Evolutionary conservation across 1,140 invertebrate genomes (phyloP).

Genomic region (Microplitis mediator): DNA sequence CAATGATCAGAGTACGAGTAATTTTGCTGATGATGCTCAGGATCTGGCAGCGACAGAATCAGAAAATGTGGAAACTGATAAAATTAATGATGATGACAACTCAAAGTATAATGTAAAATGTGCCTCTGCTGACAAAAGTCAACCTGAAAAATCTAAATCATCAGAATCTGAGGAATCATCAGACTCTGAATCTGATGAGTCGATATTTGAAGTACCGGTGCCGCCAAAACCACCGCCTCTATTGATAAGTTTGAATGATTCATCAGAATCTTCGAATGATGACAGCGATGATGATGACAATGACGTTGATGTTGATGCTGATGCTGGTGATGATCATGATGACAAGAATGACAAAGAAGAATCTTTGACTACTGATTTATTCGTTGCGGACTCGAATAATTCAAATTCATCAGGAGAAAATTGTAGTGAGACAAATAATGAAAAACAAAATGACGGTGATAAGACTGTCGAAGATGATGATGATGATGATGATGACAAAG

Average conservation of each 20-base stretch:
- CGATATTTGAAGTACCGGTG: conserved; percentile 55
- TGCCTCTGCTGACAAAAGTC: background rate
- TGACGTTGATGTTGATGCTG: background rate
- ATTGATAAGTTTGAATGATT: conserved; percentile 50
- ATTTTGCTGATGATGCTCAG: no score
- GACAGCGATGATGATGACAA: background rate
- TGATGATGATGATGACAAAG: background rate
- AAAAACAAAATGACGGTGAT: no score
- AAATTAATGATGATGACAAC: no score
- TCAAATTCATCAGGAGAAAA: no score
- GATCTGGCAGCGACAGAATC: no score
- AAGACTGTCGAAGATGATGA: background rate
- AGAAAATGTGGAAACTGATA: no score
- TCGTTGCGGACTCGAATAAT: no score
- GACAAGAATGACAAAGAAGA: background rate
- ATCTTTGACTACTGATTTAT: no score
- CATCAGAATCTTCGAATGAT: conserved; percentile 31
- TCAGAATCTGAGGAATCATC: background rate
- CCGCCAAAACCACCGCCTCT: conserved; percentile 52
- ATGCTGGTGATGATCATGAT: background rate
- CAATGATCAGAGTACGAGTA: no score
- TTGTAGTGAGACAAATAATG: no score
- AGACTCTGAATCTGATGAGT: conserved; percentile 48
- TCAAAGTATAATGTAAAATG: background rate
- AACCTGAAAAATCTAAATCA: background rate